A percentile compares a stretch with the other conserved stretches of the same genome.
These are phyloP conservation scores for Brachycybe producta DNA, from an alignment of 2,888 invertebrate species.

Conservation along the genomic window DNA sequence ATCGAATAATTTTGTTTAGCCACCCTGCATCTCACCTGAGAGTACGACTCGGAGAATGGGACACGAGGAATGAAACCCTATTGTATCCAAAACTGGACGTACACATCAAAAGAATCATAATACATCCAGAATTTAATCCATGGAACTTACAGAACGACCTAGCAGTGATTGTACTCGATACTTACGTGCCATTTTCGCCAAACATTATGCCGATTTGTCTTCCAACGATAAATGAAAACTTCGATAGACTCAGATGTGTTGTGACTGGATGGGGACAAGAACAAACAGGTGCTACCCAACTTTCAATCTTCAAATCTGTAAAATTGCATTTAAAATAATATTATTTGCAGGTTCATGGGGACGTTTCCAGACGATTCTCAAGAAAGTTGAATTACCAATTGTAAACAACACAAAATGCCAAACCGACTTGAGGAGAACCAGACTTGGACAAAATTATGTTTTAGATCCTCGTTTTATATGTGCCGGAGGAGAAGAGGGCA, in stretches of 20 bases:
- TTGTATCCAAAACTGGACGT: slow-evolving; percentile 85
- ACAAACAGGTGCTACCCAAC: slow-evolving; percentile 40
- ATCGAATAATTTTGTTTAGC: too few species aligned
- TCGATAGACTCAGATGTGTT: slow-evolving; percentile 71
- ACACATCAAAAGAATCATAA: slow-evolving; percentile 63
- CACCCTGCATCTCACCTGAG: slow-evolving; percentile 34
- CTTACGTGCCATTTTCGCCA: slow-evolving; percentile 55
- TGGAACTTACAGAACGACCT: slow-evolving; percentile 89
- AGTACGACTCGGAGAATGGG: slow-evolving; percentile 85
- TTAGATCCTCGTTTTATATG: slow-evolving; percentile 57
- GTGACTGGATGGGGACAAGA: slow-evolving; percentile 98
- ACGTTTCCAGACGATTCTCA: slow-evolving; percentile 75
- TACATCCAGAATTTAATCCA: slow-evolving; percentile 88
- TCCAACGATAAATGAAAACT: slow-evolving; percentile 70
- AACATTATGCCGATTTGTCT: slow-evolving; percentile 85
- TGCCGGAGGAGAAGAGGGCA: slow-evolving; percentile 61
- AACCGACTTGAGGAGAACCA: slow-evolving; percentile 46
- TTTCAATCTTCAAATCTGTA: slow-evolving; percentile 39
- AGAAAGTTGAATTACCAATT: slow-evolving; percentile 80
- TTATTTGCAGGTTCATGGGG: slow-evolving; percentile 57
- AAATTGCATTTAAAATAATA: neutral
- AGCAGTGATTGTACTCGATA: slow-evolving; percentile 71
- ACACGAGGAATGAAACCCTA: slow-evolving; percentile 86
- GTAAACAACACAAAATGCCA: slow-evolving; percentile 55
- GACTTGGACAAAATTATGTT: slow-evolving; percentile 48